phyloP scores from a whole-genome alignment of 2,797 vertebrate genomes.

The Toxotes lorentzi region DNA sequence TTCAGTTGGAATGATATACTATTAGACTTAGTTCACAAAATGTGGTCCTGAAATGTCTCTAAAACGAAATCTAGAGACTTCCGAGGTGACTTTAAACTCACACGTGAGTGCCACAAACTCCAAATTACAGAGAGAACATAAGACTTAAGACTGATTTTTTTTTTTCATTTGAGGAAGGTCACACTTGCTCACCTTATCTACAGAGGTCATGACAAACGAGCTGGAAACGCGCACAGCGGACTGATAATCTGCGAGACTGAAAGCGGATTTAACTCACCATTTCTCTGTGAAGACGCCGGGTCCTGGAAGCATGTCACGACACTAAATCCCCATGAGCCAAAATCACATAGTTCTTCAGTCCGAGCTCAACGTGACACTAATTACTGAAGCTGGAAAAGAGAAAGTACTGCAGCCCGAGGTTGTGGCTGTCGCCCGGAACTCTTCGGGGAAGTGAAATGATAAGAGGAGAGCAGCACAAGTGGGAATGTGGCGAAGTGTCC shows the following conservation, averaged over 20 bases:
- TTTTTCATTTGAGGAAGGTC: constrained; percentile 13
- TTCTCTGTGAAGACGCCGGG: constrained; percentile 58
- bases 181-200: not conserved
- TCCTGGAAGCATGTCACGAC: constrained; percentile 68
- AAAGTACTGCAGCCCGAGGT: not conserved
- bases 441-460: not conserved
- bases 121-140: not conserved
- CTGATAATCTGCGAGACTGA: not conserved
- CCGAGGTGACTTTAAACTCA: constrained; percentile 1
- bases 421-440: not conserved
- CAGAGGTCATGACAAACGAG: constrained; percentile 43
- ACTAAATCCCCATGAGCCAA: constrained; percentile 60
- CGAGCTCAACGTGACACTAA: constrained; percentile 17
- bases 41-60: no score
- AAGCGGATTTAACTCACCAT: constrained; percentile 68
- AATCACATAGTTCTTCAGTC: constrained; percentile 35
- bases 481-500: constrained; percentile 5
- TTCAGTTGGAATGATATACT: no score
- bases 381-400: rapidly evolving
- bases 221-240: rapidly evolving
- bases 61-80: not conserved
- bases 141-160: no score
- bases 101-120: not conserved
- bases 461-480: not conserved
- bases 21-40: no score